Evolutionary conservation across 2,888 invertebrate genomes (phyloP).

Genomic region (Sisyra terminalis): DNA sequence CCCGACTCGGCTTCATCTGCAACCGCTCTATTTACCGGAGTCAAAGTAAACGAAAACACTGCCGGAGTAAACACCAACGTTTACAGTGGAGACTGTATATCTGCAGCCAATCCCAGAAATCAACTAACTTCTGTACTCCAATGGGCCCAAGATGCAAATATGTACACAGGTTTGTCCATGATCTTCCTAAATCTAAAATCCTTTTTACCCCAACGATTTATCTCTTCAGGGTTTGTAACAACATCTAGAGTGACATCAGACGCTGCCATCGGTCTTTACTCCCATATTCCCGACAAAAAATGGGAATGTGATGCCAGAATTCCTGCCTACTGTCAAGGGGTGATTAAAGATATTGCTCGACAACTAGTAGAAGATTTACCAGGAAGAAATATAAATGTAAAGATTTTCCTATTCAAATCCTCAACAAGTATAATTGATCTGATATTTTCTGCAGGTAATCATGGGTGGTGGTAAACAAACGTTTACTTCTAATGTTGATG

Average conservation of each 20-base stretch:
- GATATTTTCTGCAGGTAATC: constrained; percentile 48
- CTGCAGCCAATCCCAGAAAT: constrained; percentile 36
- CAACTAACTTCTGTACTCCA: constrained; percentile 47
- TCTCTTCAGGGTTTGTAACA: constrained; percentile 57
- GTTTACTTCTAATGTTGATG: constrained; percentile 14
- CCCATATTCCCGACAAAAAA: constrained; percentile 51
- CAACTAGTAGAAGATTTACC: constrained; percentile 67
- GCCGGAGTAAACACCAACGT: constrained; percentile 61
- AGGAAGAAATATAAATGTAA: constrained; percentile 57
- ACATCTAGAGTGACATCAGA: constrained; percentile 82
- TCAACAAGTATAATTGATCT: neutral
- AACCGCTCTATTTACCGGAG: constrained; percentile 70
- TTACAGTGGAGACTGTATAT: constrained; percentile 40
- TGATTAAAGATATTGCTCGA: constrained; percentile 70
- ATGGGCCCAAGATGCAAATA: constrained; percentile 58
- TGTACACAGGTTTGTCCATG: constrained; percentile 46
- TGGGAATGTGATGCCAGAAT: constrained; percentile 70
- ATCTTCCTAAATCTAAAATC: constrained; percentile 8
- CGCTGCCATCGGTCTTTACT: constrained; percentile 67
- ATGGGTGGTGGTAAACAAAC: constrained; percentile 74
- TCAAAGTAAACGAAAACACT: constrained; percentile 67
- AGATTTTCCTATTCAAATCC: too few species aligned
- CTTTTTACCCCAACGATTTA: constrained; percentile 3
- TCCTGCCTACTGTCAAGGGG: constrained; percentile 29
- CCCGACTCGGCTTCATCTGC: constrained; percentile 83